These are phyloP conservation scores for Tenthredo mesomela DNA, from an alignment of 2,888 invertebrate genomes.

Conservation along the genomic window DNA sequence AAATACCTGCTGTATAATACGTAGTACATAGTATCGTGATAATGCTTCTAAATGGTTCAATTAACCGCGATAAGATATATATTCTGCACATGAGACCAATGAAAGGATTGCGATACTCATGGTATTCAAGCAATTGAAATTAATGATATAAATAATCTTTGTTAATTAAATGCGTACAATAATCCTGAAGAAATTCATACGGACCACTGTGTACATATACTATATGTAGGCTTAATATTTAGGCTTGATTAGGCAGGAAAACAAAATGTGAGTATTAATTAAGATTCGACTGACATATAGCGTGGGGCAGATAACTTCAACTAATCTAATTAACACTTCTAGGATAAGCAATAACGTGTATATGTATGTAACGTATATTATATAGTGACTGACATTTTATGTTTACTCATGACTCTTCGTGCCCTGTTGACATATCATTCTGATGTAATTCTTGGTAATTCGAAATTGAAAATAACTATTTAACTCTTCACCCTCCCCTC, in stretches of 20 bases:
- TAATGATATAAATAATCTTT: background rate
- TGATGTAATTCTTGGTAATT: conserved; percentile 33
- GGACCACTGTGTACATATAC: conserved; percentile 10
- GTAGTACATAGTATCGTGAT: background rate
- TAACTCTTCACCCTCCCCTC: conserved; percentile 38
- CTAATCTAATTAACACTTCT: conserved; percentile 41
- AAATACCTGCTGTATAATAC: background rate
- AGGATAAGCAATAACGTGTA: background rate
- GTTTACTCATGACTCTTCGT: conserved; percentile 1
- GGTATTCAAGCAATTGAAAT: background rate
- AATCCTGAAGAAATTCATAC: background rate
- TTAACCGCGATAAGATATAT: background rate
- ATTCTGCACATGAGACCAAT: background rate
- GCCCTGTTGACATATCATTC: conserved; percentile 16
- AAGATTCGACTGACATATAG: background rate
- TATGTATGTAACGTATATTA: background rate
- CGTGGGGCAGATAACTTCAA: background rate
- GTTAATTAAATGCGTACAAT: background rate
- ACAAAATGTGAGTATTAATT: conserved; percentile 6
- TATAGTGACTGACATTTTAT: background rate
- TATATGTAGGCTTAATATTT: background rate
- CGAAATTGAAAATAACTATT: conserved; percentile 50
- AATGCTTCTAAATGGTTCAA: background rate
- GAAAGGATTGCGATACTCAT: background rate
- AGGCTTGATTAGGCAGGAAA: background rate